Evolutionary conservation across 2,888 invertebrate species (phyloP).

Genomic region (Troides aeacus): DNA sequence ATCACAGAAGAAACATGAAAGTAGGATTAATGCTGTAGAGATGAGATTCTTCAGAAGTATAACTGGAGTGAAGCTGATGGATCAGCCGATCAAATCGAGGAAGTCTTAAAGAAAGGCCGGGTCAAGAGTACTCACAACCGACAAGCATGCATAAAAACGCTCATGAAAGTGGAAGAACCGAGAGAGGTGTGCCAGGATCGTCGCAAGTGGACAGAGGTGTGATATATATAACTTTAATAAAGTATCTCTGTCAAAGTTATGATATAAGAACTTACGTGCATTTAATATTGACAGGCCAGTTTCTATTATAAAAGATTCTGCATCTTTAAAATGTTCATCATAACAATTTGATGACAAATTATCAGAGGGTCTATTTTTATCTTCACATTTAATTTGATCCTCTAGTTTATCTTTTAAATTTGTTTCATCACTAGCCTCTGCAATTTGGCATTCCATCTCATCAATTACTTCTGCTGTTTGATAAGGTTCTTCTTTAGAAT

Average conservation of each 20-base stretch:
- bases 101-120: too few species aligned
- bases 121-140: too few species aligned
- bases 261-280: slow-evolving; percentile 63
- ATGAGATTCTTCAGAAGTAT: too few species aligned
- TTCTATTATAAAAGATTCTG: slow-evolving; percentile 88
- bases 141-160: too few species aligned
- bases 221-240: too few species aligned
- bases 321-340: slow-evolving; percentile 86
- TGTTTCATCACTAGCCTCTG: slow-evolving; percentile 38
- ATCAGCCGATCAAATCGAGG: too few species aligned
- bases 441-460: slow-evolving; percentile 45
- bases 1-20: too few species aligned
- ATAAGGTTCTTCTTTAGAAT: slow-evolving; percentile 42
- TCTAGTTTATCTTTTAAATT: slow-evolving; percentile 43
- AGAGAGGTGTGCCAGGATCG: too few species aligned
- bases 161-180: too few species aligned
- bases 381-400: slow-evolving; percentile 47
- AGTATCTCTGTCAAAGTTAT: background rate
- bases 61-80: too few species aligned
- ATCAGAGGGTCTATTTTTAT: slow-evolving; percentile 52
- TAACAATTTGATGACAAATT: slow-evolving; percentile 66
- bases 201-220: too few species aligned
- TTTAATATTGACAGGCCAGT: slow-evolving; percentile 74
- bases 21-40: too few species aligned
- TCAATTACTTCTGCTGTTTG: slow-evolving; percentile 50